Base-by-base conservation (phyloP, 1,140 invertebrate species). In the Dinoponera quadriceps region DNA sequence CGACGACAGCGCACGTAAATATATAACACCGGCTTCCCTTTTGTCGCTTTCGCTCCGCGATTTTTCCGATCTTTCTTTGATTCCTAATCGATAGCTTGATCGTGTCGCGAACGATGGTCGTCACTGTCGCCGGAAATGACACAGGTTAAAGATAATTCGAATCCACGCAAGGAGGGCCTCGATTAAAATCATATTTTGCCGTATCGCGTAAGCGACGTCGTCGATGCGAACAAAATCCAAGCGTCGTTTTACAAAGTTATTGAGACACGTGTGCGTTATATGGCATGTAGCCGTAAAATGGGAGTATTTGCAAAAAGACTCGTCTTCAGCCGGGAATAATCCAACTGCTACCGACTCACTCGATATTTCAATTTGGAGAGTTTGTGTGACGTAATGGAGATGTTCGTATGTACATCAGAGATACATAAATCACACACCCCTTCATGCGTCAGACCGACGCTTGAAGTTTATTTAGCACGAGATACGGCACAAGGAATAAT, bases 391-490 rank as follows among this genome's bases (percentile, higher is more conserved):
- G 20, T 62, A 44, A 59, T 29, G 22, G 33, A 57, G 29, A 20
- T 5, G 18, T 20, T 38, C 14, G 18, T 62, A 33, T 75, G n/a
- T 49, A 5, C 16, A 48, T 65, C 29, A 62, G 18, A 75, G 11
- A 25, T n/a, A 48, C 16, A 65, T 54, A 54, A 66, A 25, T 54
- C 16, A 62, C 14, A 51, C n/a, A 22, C 18, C 4, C 0, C 38
- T 44, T 44, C 4, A 44, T 38, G 7, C 4, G 33, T 77, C 44
- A 16, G 18, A 54, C 57, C 22, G 20, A 78, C 68, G 20, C n/a
- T 78, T 25, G 18, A n/a, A 16, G n/a, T 69, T 80, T 80, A 57
- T 38, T 13, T 80, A 55, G 3, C n/a, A 44, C 14, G 49, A 78
- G 51, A 14, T 13, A 57, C 11, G 51, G 51, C 25, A 48, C 44